Evolutionary conservation across 2,113 vertebrate genomes (phyloP), one percentile per base, ranked within the genome.

Genomic region (Notarius quadriscutis): DNA sequence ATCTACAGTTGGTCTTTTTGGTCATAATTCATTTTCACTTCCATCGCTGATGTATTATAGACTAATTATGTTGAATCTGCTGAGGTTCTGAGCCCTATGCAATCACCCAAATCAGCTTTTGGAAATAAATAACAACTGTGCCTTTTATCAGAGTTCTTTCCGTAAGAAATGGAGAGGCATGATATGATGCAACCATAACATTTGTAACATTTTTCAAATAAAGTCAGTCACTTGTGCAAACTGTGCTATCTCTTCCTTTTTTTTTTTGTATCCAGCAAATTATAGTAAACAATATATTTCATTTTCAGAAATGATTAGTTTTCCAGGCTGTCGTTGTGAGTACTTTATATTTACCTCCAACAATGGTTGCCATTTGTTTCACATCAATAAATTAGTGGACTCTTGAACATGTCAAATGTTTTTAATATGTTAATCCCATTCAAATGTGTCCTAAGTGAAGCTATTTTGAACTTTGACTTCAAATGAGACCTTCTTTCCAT

Each of bases 61-160:
- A 20, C 4, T n/a, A n/a, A 41, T 87, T 0, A 55, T 83, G 79
- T 87, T n/a, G 51, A 41, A 55, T 87, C 87, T 84, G 72, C 87
- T 84, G 87, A 74, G 83, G 51, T 69, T 79, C 87, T 84, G 82
- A 87, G 89, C 89, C 86, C 89, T 90, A 90, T 90, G 87, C 89
- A 90, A 90, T 87, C 80, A 84, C 58, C 81, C 30, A 82, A 84
- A 81, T 88, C 67, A 88, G 71, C 57, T 84, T 88, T 81, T 81
- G 25, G 27, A 53, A 75, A 67, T 41, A n/a, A 80, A 77, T 81
- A 81, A 87, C 65, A 77, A 65, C 48, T 85, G 87, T 88, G 89
- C 87, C 89, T 90, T 85, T 75, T 78, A 50, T 88, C 75, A 84
- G 25, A 83, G 22, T 88, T 84, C 78, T 78, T 84, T 82, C 60